Percentiles rank a stretch among this genome's conserved stretches.
Conservation (phyloP, 2,797 vertebrate genomes). For the Halcyon leucocephala region DNA sequence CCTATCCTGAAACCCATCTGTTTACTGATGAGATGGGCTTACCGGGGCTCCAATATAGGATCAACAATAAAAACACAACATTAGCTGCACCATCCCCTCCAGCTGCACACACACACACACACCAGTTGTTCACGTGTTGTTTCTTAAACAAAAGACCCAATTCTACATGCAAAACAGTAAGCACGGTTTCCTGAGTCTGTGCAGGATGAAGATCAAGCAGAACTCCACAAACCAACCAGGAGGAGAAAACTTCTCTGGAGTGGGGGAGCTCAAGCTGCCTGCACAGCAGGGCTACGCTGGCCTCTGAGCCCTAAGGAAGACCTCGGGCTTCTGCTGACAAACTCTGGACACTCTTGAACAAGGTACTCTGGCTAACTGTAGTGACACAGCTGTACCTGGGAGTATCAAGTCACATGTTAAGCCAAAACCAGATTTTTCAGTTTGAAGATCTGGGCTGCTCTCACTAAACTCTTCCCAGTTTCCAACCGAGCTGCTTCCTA, state of each 20-base stretch:
- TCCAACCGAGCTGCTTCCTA: background rate
- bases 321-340: accelerated
- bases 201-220: background rate
- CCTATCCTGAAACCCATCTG: background rate
- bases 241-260: background rate
- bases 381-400: background rate
- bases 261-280: background rate
- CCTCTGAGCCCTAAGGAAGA: background rate
- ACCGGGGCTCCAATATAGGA: background rate
- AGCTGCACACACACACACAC: background rate
- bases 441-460: background rate
- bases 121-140: background rate
- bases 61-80: background rate
- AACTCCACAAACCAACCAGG: background rate
- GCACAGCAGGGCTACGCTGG: accelerated
- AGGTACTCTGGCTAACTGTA: background rate
- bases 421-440: background rate
- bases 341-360: background rate
- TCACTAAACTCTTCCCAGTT: background rate
- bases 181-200: accelerated
- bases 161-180: background rate
- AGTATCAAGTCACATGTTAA: background rate
- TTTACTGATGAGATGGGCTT: background rate
- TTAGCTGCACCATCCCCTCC: background rate
- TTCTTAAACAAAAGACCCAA: background rate